Percentiles rank a stretch among this genome's conserved stretches.
phyloP scores from a whole-genome alignment of 2,888 invertebrate species.

The Cetonia aurata region DNA sequence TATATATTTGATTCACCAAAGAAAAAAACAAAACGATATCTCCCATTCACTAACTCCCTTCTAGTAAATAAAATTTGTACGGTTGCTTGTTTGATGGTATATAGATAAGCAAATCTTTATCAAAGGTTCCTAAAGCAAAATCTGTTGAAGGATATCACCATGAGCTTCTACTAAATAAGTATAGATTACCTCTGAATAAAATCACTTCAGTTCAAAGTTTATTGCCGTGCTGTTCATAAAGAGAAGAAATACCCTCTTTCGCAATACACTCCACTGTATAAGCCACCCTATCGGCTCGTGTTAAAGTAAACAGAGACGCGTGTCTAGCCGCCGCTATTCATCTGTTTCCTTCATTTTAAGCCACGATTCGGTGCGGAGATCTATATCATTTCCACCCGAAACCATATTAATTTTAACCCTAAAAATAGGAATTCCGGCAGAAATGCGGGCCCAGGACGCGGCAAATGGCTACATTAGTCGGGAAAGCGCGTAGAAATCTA shows the following conservation, averaged over 20 bases:
- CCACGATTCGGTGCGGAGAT: conserved; percentile 32
- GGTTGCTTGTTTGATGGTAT: too few relatives aligned
- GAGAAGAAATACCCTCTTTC: conserved; percentile 12
- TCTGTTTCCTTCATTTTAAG: conserved; percentile 35
- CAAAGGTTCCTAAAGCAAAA: too few relatives aligned
- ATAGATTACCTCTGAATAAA: too few relatives aligned
- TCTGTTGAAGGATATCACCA: too few relatives aligned
- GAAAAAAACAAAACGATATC: too few relatives aligned
- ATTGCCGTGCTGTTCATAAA: background rate
- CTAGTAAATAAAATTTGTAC: too few relatives aligned
- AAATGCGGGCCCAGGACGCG: conserved; percentile 23
- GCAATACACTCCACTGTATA: background rate
- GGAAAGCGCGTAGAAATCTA: conserved; percentile 46
- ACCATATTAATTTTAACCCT: conserved; percentile 43
- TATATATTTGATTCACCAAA: too few relatives aligned
- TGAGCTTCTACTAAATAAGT: too few relatives aligned
- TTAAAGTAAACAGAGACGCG: conserved; percentile 40
- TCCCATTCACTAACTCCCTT: too few relatives aligned
- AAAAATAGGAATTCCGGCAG: conserved; percentile 38
- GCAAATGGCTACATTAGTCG: conserved; percentile 49
- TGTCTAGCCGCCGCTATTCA: conserved; percentile 37
- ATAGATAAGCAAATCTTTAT: too few relatives aligned
- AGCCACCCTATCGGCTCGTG: conserved; percentile 16
- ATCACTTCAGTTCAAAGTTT: too few relatives aligned
- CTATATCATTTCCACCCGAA: conserved; percentile 41